phyloP scores from a whole-genome alignment of 2,113 vertebrate species.

The Caracal caracal region DNA sequence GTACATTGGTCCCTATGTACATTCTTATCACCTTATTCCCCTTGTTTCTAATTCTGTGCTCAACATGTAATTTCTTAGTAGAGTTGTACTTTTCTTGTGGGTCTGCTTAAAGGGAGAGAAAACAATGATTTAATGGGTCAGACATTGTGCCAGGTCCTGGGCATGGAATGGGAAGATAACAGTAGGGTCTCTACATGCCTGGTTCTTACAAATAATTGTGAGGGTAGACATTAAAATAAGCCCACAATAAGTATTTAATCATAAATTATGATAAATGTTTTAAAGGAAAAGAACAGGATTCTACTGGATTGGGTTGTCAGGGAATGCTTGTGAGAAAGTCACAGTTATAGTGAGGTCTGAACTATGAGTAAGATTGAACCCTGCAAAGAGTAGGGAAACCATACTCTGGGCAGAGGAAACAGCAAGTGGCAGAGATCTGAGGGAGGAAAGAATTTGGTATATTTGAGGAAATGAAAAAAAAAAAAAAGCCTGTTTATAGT shows the following conservation, averaged over 20 bases:
- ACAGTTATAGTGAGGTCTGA: neutral
- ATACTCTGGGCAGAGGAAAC: neutral
- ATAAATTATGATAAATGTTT: neutral
- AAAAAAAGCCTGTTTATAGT: neutral
- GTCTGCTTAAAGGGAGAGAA: neutral
- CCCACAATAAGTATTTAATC: neutral
- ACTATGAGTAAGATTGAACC: neutral
- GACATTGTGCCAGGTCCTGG: neutral
- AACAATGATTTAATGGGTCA: neutral
- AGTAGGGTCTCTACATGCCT: neutral
- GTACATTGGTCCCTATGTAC: neutral
- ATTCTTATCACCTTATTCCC: neutral
- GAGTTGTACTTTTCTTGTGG: neutral
- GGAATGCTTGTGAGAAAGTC: neutral
- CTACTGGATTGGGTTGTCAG: neutral
- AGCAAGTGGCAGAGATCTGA: neutral
- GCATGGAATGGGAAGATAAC: neutral
- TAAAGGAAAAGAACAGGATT: neutral
- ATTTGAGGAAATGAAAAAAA: neutral
- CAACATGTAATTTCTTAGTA: neutral
- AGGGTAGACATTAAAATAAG: constrained; percentile 11
- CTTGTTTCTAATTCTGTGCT: constrained; percentile 27
- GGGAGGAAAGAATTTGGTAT: neutral
- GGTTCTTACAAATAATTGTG: neutral
- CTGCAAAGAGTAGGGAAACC: neutral